Evolutionary conservation across 1,140 invertebrate genomes (phyloP).

Genomic region (Platyscapa corneri): DNA sequence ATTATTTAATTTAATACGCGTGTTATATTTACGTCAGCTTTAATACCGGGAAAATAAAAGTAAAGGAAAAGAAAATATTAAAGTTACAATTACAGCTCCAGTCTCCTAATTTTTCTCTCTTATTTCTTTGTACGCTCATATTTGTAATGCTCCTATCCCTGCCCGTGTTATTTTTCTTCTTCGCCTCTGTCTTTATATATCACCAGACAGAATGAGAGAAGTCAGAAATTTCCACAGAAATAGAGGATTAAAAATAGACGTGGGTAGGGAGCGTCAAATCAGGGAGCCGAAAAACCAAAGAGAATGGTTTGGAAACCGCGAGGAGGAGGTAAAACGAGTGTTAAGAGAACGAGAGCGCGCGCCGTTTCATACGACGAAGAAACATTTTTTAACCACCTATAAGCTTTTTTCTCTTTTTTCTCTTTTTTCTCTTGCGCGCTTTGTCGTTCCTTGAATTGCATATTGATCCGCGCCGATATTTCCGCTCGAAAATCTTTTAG

Average conservation of each 20-base stretch:
- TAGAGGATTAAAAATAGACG: conserved; percentile 44
- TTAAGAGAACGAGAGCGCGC: neutral
- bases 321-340: conserved; percentile 23
- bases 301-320: neutral
- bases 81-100: neutral
- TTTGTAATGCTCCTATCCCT: neutral
- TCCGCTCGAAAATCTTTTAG: conserved; percentile 20
- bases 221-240: conserved; percentile 21
- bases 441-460: too few relatives aligned
- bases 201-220: neutral
- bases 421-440: neutral
- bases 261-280: conserved; percentile 17
- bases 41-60: neutral
- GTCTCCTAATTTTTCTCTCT: too few relatives aligned
- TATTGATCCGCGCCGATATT: conserved; percentile 17
- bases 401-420: neutral
- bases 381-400: neutral
- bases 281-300: conserved; percentile 36
- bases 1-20: neutral
- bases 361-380: neutral
- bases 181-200: conserved; percentile 1
- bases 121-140: too few relatives aligned
- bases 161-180: neutral
- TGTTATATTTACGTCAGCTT: neutral
- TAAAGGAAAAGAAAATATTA: neutral